Conservation (phyloP, 1,140 invertebrate genomes). For the Drosophila ogumai region DNA sequence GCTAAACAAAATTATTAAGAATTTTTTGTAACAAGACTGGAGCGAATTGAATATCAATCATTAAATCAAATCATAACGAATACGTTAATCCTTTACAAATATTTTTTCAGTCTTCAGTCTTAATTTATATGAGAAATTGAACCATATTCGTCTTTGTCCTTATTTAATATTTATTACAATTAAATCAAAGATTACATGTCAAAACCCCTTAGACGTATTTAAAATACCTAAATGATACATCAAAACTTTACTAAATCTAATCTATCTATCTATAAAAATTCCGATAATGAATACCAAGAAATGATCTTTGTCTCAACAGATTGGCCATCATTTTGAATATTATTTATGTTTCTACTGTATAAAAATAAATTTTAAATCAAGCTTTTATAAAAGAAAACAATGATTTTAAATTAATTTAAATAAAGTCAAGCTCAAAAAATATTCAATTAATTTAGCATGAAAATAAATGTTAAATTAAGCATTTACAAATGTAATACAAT, state of each 20-base stretch:
- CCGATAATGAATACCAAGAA: background rate
- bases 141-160: no score
- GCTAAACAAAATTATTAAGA: background rate
- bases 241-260: no score
- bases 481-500: background rate
- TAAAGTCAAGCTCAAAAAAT: background rate
- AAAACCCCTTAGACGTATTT: no score
- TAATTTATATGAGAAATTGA: no score
- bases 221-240: no score
- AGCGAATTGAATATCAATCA: no score
- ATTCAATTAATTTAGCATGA: background rate
- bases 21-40: background rate
- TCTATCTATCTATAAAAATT: no score
- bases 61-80: no score
- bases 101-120: background rate
- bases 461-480: background rate
- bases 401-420: background rate
- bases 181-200: no score
- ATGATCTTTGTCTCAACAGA: background rate
- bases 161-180: no score
- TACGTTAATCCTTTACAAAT: background rate
- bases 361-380: background rate
- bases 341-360: background rate
- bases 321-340: background rate
- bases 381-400: background rate